phyloP scores from a whole-genome alignment of 1,140 invertebrate species.

The Euwallacea similis region DNA sequence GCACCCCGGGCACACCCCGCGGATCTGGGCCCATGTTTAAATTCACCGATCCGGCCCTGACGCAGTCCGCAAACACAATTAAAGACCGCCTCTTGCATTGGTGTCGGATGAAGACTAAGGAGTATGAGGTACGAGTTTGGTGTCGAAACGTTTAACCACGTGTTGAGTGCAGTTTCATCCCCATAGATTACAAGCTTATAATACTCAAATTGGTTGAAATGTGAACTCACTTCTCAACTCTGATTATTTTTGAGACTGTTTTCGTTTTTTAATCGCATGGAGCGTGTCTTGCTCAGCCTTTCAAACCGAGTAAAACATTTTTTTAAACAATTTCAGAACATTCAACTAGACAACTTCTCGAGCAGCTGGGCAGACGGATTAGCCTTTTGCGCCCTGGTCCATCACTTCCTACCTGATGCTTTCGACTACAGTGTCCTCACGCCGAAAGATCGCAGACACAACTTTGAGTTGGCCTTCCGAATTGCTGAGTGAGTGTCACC shows the following conservation, averaged over 20 bases:
- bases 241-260: too few species aligned
- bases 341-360: constrained; percentile 95
- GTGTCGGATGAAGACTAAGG: constrained; percentile 94
- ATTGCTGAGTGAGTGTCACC: constrained; percentile 86
- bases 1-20: constrained; percentile 55
- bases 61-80: constrained; percentile 86
- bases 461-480: constrained; percentile 96
- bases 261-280: too few species aligned
- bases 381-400: constrained; percentile 94
- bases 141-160: constrained; percentile 23
- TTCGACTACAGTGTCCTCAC: constrained; percentile 90
- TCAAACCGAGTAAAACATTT: too few species aligned
- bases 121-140: constrained; percentile 80
- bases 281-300: too few species aligned
- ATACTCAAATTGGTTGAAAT: too few species aligned
- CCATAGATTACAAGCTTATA: too few species aligned
- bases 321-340: constrained; percentile 68
- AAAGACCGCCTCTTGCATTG: constrained; percentile 95
- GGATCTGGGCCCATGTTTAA: constrained; percentile 71
- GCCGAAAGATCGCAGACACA: constrained; percentile 85
- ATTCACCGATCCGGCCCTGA: constrained; percentile 84
- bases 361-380: constrained; percentile 95
- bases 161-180: background rate
- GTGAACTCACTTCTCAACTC: too few species aligned
- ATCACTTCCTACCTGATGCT: constrained; percentile 93